Percentiles rank a stretch among this genome's conserved stretches.
Evolutionary conservation across 2,888 invertebrate species (phyloP).

Genomic region (Drosophila eohydei): DNA sequence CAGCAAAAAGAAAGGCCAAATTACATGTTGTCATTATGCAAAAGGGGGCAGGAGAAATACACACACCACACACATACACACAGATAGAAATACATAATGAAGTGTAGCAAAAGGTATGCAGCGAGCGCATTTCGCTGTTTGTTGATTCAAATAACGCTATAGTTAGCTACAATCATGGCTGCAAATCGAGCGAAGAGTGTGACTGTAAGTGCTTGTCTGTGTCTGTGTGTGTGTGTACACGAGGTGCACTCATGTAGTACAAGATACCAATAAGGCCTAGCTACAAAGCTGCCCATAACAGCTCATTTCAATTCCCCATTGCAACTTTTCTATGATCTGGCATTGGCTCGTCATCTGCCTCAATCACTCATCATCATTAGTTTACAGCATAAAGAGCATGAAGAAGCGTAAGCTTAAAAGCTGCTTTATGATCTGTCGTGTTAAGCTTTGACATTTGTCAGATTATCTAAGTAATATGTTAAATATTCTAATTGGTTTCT

Average conservation of each 20-base stretch:
- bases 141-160: slow-evolving; percentile 50
- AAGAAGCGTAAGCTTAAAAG: not conserved
- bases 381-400: not conserved
- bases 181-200: slow-evolving; percentile 32
- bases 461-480: not conserved
- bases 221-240: not conserved
- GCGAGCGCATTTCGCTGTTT: slow-evolving; percentile 28
- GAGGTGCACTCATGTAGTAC: slow-evolving; percentile 27
- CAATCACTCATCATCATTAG: not conserved
- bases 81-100: slow-evolving; percentile 52
- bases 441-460: too few species aligned
- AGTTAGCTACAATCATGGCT: slow-evolving; percentile 25
- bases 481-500: not conserved
- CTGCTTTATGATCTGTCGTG: not conserved
- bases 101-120: slow-evolving; percentile 64
- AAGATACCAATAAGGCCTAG: not conserved
- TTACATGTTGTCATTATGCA: slow-evolving; percentile 74
- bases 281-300: not conserved
- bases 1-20: slow-evolving; percentile 71
- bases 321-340: not conserved
- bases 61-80: slow-evolving; percentile 25
- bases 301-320: not conserved
- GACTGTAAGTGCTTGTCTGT: slow-evolving; percentile 1
- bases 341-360: not conserved
- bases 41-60: slow-evolving; percentile 23